Evolutionary conservation across 2,797 vertebrate genomes (phyloP), one percentile per base, ranked within the genome.

Genomic region (Mallotus villosus): DNA sequence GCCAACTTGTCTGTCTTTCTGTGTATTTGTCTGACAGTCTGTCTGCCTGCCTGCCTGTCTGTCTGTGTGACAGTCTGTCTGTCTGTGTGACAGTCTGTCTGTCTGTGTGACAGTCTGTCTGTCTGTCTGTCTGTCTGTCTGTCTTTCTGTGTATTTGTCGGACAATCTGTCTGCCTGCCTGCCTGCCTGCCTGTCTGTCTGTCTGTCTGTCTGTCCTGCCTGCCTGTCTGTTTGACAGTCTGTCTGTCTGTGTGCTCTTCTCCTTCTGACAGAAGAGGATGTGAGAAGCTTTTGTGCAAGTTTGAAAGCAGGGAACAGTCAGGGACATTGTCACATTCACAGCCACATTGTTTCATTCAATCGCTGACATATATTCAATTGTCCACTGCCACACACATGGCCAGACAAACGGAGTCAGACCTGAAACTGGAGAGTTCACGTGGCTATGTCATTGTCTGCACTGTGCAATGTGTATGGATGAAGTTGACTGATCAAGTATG

Each of bases 331-430:
- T 88, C 74, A 65, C 46, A 17, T 70, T 76, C 80, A 71, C 71
- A 84, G 84, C 83, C 19, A 32, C 25, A 29, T 22, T 22, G 78
- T 75, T 68, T 61, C 74, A 64, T 77, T 80, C 19, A 5, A 55
- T 78, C 69, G 84, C 61, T 66, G 27, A 68, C 80, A 75, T 82
- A 81, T 82, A 89, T 85, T 84, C 78, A 86, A 77, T 86, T 84
- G 83, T 86, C 74, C 41, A 5, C 0, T 49, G 84, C 9, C 55
- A 37, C 9, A 25, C 58, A 62, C 24, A 53, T 21, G 24, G 14
- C 49, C 46, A 69, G 67, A 27, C 19, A 19, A n/a, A 55, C 19
- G 1, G 6, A 55, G 9, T n/a, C 63, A 16, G 64, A 66, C 64
- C 46, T 57, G 66, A n/a, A 57, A 55, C 6, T n/a, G 22, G 25